Conservation (phyloP, 1,140 invertebrate genomes). For the Oedothorax gibbosus region DNA sequence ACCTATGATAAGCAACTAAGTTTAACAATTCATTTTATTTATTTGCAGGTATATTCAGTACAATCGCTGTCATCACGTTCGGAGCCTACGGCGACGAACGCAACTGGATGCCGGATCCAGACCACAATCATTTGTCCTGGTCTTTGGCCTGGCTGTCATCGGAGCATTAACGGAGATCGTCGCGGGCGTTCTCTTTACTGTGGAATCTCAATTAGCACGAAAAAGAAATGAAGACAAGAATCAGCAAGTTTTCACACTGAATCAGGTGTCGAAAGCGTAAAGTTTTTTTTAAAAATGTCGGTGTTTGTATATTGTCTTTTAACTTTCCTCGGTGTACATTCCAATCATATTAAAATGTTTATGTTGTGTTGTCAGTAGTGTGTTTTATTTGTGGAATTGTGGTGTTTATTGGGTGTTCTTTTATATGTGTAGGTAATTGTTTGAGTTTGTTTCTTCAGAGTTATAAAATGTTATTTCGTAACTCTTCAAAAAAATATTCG, state of each 20-base stretch:
- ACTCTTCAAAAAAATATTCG: too few species aligned
- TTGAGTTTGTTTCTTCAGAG: too few species aligned
- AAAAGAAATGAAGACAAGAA: constrained; percentile 14
- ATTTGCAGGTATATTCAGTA: constrained; percentile 79
- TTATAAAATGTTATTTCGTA: too few species aligned
- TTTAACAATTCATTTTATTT: neutral
- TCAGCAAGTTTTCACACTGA: constrained; percentile 58
- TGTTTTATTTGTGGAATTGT: neutral
- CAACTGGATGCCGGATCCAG: constrained; percentile 97
- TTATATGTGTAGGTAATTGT: too few species aligned
- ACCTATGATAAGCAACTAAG: too few species aligned
- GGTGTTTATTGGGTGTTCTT: too few species aligned
- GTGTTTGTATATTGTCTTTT: constrained; percentile 36
- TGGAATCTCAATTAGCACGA: constrained; percentile 74
- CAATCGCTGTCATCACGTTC: constrained; percentile 90
- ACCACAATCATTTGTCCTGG: constrained; percentile 96
- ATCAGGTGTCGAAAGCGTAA: constrained; percentile 55
- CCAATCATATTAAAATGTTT: constrained; percentile 41
- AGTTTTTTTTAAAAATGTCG: neutral
- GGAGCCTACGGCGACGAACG: constrained; percentile 88
- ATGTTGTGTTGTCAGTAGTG: constrained; percentile 31
- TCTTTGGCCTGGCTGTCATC: constrained; percentile 88
- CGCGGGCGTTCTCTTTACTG: constrained; percentile 80
- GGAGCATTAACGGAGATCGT: constrained; percentile 81
- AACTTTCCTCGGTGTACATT: constrained; percentile 29